A percentile compares a stretch with the other conserved stretches of the same genome.
Evolutionary conservation across 1,140 invertebrate genomes (phyloP).

Genomic region (Lucilia cuprina): DNA sequence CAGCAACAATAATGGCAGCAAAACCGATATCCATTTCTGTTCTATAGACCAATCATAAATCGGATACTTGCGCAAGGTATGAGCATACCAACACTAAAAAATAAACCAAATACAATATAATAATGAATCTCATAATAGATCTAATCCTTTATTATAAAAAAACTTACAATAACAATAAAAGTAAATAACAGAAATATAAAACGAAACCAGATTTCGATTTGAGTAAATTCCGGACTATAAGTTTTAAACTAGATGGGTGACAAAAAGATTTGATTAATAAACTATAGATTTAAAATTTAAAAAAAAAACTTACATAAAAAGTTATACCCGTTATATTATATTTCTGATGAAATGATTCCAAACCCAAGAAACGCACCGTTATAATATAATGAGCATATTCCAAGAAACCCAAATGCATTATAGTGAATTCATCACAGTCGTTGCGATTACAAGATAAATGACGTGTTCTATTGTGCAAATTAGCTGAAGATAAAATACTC

Average conservation of each 20-base stretch:
- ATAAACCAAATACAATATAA: neutral
- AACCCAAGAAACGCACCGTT: constrained; percentile 81
- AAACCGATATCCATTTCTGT: constrained; percentile 93
- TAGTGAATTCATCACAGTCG: constrained; percentile 85
- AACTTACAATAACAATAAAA: constrained; percentile 87
- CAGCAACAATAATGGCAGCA: constrained; percentile 87
- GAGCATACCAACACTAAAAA: constrained; percentile 87
- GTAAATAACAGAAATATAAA: constrained; percentile 90
- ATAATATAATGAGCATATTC: constrained; percentile 89
- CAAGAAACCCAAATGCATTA: constrained; percentile 89
- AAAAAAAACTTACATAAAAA: constrained; percentile 84
- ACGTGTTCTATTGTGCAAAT: constrained; percentile 79
- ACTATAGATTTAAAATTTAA: neutral
- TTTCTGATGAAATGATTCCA: constrained; percentile 83
- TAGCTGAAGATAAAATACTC: constrained; percentile 69
- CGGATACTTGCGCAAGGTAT: constrained; percentile 86
- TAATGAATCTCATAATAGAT: neutral
- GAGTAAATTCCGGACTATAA: constrained; percentile 94
- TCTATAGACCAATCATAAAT: constrained; percentile 96
- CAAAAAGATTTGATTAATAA: constrained; percentile 11
- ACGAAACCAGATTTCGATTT: constrained; percentile 96
- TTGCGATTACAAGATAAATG: constrained; percentile 82
- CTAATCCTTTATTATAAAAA: neutral
- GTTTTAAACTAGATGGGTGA: constrained; percentile 83
- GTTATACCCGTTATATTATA: constrained; percentile 84